Percentiles rank a stretch among this genome's conserved stretches.
Evolutionary conservation across 2,113 vertebrate genomes (phyloP).

Genomic region (Callospermophilus lateralis): DNA sequence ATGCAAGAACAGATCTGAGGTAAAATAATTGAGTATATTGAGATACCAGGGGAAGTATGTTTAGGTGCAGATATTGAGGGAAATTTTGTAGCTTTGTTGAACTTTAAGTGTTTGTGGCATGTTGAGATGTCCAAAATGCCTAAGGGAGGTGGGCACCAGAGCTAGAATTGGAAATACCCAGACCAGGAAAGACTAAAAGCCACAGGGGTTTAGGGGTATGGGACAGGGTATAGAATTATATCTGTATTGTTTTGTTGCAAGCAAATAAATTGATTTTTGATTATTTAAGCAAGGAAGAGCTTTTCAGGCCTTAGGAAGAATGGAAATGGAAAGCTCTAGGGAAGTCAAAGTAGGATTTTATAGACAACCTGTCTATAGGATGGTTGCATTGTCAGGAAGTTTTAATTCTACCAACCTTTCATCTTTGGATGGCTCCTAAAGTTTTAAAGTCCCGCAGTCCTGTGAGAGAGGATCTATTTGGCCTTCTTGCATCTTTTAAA

Average conservation of each 20-base stretch:
- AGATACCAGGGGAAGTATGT: not conserved
- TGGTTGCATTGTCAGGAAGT: not conserved
- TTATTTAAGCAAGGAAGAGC: constrained; percentile 4
- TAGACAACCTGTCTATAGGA: not conserved
- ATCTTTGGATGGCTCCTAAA: not conserved
- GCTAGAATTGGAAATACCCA: not conserved
- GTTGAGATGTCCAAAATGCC: not conserved
- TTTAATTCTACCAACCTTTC: not conserved
- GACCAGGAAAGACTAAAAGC: not conserved
- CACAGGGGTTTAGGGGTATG: not conserved
- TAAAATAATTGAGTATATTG: not conserved
- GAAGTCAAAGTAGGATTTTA: not conserved
- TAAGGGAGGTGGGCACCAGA: not conserved
- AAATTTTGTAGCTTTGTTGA: not conserved
- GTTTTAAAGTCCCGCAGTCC: not conserved
- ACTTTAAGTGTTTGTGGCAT: not conserved
- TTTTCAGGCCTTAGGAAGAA: not conserved
- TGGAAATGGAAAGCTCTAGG: not conserved
- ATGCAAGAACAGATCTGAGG: not conserved
- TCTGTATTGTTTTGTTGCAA: not conserved
- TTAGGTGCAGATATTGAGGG: not conserved
- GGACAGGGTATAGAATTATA: not conserved
- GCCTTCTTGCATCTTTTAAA: not conserved
- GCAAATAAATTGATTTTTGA: not conserved
- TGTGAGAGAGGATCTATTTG: not conserved